A percentile compares a stretch with the other conserved stretches of the same genome.
These are phyloP conservation scores for Catamblyrhynchus diadema DNA, from an alignment of 2,797 vertebrate species.

Conservation along the genomic window DNA sequence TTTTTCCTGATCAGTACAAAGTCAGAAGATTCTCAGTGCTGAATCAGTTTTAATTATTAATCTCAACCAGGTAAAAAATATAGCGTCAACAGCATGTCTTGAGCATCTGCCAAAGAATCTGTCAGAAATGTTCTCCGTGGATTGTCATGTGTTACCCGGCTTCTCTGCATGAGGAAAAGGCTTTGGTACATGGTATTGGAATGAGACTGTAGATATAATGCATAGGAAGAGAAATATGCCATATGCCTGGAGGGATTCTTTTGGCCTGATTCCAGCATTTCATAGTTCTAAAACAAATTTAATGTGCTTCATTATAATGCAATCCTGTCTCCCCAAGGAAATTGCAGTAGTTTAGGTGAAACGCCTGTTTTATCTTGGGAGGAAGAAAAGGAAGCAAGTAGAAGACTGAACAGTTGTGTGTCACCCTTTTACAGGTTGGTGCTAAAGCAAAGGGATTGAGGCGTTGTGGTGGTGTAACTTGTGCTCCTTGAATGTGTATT, in stretches of 20 bases:
- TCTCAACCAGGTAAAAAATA: not conserved
- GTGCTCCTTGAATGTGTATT: not conserved
- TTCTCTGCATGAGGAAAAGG: conserved; percentile 55
- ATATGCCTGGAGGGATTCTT: conserved; percentile 41
- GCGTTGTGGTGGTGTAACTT: not conserved
- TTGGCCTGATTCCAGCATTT: conserved; percentile 51
- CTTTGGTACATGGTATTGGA: conserved; percentile 32
- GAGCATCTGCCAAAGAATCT: conserved; percentile 62
- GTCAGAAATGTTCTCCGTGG: conserved; percentile 64
- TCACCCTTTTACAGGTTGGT: conserved; percentile 36
- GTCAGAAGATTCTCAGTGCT: conserved; percentile 13
- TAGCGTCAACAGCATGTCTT: conserved; percentile 31
- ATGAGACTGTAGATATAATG: conserved; percentile 67
- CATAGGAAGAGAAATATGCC: conserved; percentile 46
- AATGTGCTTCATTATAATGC: conserved; percentile 48
- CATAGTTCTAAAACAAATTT: conserved; percentile 70
- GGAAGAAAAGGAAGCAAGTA: conserved; percentile 58
- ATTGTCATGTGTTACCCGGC: conserved; percentile 55
- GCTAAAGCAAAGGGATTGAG: conserved; percentile 38
- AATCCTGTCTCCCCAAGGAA: not conserved
- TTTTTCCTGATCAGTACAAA: conserved; percentile 22
- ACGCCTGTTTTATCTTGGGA: conserved; percentile 50
- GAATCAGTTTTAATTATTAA: conserved; percentile 21
- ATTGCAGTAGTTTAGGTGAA: conserved; percentile 29
- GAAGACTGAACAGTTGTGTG: conserved; percentile 21